phyloP scores from a whole-genome alignment of 2,888 invertebrate genomes.

The Drosophila acutilabella region DNA sequence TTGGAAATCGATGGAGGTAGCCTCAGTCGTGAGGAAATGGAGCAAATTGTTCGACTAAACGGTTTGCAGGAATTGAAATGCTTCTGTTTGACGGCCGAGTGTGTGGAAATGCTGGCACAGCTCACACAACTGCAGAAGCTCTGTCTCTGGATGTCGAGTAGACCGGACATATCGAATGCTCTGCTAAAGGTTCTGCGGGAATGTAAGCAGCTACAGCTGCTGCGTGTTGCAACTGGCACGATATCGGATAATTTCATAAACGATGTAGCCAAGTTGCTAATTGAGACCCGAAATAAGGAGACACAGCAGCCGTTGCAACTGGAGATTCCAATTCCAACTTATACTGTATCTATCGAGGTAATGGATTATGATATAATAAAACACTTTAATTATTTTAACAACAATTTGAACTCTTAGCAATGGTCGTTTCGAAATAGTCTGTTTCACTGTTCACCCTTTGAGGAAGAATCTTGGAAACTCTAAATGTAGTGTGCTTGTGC shows the following conservation, averaged over 20 bases:
- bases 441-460: slow-evolving; percentile 28
- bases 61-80: slow-evolving; percentile 57
- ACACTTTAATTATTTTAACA: neutral
- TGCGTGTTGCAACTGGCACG: slow-evolving; percentile 51
- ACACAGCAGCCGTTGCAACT: slow-evolving; percentile 21
- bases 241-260: slow-evolving; percentile 35
- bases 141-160: slow-evolving; percentile 61
- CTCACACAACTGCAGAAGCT: slow-evolving; percentile 49
- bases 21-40: slow-evolving; percentile 40
- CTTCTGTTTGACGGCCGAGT: slow-evolving; percentile 50
- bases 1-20: slow-evolving; percentile 66
- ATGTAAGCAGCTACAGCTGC: slow-evolving; percentile 41
- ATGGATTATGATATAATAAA: too few species aligned
- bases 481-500: neutral
- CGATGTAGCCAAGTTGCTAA: slow-evolving; percentile 35
- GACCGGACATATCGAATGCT: slow-evolving; percentile 50
- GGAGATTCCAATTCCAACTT: slow-evolving; percentile 38
- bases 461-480: slow-evolving; percentile 27
- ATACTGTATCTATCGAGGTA: slow-evolving; percentile 14
- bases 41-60: slow-evolving; percentile 47
- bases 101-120: slow-evolving; percentile 42
- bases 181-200: slow-evolving; percentile 43
- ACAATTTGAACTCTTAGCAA: slow-evolving; percentile 16
- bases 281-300: neutral
- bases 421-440: neutral